Percentiles rank a stretch among this genome's conserved stretches.
Conservation (phyloP, 2,113 vertebrate genomes). For the Sinocyclocheilus maitianheensis region DNA sequence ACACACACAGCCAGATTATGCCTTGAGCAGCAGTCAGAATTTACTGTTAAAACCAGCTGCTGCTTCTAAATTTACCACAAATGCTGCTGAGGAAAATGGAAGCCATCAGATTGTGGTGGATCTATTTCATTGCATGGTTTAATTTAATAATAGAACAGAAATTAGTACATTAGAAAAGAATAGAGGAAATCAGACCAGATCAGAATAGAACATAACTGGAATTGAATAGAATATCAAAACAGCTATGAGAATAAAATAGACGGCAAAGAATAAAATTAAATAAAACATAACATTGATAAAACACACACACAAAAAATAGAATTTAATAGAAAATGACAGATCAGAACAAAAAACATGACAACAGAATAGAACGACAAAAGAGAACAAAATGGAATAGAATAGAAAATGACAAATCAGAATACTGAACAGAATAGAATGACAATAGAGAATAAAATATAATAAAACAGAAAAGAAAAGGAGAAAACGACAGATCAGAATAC, state of each 20-base stretch:
- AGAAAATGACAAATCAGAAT: no score
- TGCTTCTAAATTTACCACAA: conserved; percentile 38
- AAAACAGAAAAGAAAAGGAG: no score
- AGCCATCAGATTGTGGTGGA: conserved; percentile 1
- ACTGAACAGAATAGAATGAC: no score
- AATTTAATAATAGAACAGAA: neutral
- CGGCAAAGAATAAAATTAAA: neutral
- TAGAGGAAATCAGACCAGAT: neutral
- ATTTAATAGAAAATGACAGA: neutral
- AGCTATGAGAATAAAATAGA: neutral
- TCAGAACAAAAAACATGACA: neutral
- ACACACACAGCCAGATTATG: conserved; percentile 42
- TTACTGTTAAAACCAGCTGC: conserved; percentile 46
- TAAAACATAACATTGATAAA: neutral
- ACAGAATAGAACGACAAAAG: no score
- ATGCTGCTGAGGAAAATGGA: conserved; percentile 32
- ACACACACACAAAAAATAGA: neutral
- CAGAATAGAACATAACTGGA: neutral
- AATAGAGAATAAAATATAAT: no score
- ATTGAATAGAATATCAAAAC: neutral
- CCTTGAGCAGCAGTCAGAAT: conserved; percentile 10
- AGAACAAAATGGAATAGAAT: no score
- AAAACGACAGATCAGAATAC: no score
- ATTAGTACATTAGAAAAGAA: neutral
- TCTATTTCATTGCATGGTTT: neutral